Base-by-base conservation (phyloP, 2,113 vertebrate genomes). In the Platichthys stellatus region DNA sequence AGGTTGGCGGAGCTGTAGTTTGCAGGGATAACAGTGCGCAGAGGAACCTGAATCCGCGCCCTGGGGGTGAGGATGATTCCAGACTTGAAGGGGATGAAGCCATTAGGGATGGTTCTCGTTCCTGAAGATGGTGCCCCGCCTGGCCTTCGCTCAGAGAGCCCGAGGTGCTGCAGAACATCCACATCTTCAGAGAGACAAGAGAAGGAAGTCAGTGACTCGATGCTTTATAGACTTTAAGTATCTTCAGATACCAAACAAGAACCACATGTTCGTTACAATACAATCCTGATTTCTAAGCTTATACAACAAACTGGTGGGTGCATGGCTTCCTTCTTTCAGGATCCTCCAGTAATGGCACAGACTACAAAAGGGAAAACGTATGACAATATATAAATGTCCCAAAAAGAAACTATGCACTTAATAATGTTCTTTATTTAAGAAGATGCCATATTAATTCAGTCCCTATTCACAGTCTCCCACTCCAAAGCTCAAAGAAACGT, bases 1-100 rank as follows among this genome's bases (percentile, higher is more conserved):
- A 99, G 91, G 73, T 96, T 91, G 0, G 92, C 83, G 90, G 94
- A 90, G 82, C 93, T 80, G 78, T 82, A 93, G 69, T 92, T 47
- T 0, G 92, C 0, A 0, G 97, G 97, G n/a, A 99, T 56, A 47
- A 99, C 76, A 0, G 93, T 4, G 15, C 74, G 88, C 61, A 96
- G 76, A 0, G 97, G 96, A 0, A 92, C 95, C 86, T 97, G 95
- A 0, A 99, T 61, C 2, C 93, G 95, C 0, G 96, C 96, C 85
- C 88, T 90, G 83, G 95, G 96, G 0, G 97, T 99, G 85, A 99
- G 94, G 91, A 99, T 98, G 84, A 98, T 92, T 69, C 98, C 98
- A 1, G 94, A 96, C 81, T 94, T 96, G 89, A 97, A 96, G 17
- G 96, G 96, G 83, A 98, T 97, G 92, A 98, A 85, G 43, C 98